Evolutionary conservation across 2,797 vertebrate species (phyloP), one percentile per base, ranked within the genome.

Genomic region (Microctenopoma stevenorrisi): DNA sequence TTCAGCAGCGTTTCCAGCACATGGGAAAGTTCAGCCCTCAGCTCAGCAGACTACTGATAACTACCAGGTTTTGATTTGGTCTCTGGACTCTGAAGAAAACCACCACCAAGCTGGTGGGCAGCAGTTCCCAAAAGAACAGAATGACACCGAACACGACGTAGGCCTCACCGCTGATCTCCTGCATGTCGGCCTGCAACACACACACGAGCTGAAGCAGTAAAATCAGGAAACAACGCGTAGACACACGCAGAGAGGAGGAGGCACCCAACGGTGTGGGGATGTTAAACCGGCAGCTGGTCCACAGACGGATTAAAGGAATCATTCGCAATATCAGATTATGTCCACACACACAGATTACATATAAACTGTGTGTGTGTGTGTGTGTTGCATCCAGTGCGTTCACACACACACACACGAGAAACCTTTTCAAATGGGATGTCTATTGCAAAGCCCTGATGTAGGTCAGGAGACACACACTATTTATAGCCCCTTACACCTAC

Each of bases 91-190:
- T 88, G 94, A 99, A 99, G 93, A 98, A 98, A 44, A 96, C 87
- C 82, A 98, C 95, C 74, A 99, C 94, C 0, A 97, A 91, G 4
- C 94, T 95, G 0, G 96, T 98, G 6, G 97, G 97, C 35, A 99
- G 92, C 59, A 99, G 91, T 91, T 99, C 97, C 95, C 97, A 99
- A 84, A 98, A 94, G 80, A 99, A 96, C 56, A 98, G 93, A 61
- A 97, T 95, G 61, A 97, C 94, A 49, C 96, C 97, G 38, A 98
- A 99, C 38, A 96, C 93, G 28, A 98, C 84, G 7, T 97, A 99
- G 33, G 97, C 95, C 52, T 96, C 94, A 5, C 94, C 95, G 4
- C 93, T 93, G 83, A 96, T 84, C 55, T 95, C 93, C 82, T 96
- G 94, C 59, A 91, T 75, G 0, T 92, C 95, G 7, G 93, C 94